A percentile compares a stretch with the other conserved stretches of the same genome.
Conservation (phyloP, 2,113 vertebrate genomes). For the Acrocephalus arundinaceus region DNA sequence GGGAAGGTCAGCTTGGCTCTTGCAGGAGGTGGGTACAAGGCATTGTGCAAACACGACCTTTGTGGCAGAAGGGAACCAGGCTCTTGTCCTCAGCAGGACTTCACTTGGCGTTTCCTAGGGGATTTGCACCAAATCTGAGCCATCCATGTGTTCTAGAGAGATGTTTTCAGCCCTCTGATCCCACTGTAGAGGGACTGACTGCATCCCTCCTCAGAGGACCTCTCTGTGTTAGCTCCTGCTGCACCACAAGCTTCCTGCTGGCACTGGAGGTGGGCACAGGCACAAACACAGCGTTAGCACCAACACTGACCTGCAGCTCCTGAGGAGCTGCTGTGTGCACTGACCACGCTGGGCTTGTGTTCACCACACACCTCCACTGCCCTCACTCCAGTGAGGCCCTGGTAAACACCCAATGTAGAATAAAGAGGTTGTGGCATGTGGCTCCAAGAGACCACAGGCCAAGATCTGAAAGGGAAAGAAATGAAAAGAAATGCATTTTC, state of each 20-base stretch:
- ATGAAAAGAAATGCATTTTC: background rate
- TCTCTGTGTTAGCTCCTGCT: background rate
- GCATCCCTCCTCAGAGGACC: background rate
- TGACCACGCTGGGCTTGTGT: background rate
- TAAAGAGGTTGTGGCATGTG: background rate
- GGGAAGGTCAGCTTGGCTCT: background rate
- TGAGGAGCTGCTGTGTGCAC: background rate
- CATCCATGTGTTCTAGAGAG: background rate
- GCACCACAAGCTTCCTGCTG: background rate
- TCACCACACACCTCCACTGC: background rate
- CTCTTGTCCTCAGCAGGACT: background rate
- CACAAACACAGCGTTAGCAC: background rate
- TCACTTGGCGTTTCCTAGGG: background rate
- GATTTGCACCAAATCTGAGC: background rate
- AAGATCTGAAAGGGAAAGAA: background rate
- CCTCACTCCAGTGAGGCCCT: background rate
- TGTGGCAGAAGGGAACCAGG: background rate
- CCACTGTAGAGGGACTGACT: background rate
- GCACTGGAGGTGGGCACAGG: background rate
- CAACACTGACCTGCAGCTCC: background rate
- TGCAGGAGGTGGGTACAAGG: background rate
- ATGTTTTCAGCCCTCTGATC: background rate
- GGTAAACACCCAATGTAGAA: background rate
- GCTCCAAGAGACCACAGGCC: background rate
- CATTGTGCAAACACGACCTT: background rate